Percentiles rank a stretch among this genome's conserved stretches.
Conservation (phyloP, 2,888 invertebrate genomes). For the Acanthoscelides obtectus region DNA sequence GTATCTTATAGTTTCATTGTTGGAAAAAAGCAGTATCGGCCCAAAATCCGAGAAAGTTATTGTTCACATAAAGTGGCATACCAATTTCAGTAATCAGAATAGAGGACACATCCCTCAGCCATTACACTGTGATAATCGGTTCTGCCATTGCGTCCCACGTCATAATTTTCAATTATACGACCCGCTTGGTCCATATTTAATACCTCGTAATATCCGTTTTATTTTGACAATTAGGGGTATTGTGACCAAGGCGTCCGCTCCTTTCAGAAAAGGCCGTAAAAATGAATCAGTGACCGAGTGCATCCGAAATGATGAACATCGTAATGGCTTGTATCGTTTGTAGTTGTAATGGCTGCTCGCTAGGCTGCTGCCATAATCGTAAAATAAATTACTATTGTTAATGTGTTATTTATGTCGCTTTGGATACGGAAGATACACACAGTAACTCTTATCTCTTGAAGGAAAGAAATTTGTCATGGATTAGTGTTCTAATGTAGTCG, state of each 20-base stretch:
- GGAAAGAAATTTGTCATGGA: not conserved
- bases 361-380: not conserved
- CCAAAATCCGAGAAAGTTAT: too few relatives aligned
- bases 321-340: constrained; percentile 14
- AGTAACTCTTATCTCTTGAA: not conserved
- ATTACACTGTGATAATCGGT: too few relatives aligned
- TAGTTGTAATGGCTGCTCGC: not conserved
- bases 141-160: not conserved
- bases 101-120: not conserved
- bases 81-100: not conserved
- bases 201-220: not conserved
- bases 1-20: too few relatives aligned
- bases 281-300: constrained; percentile 16
- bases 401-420: not conserved
- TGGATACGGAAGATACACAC: not conserved
- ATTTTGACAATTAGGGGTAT: constrained; percentile 30
- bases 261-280: constrained; percentile 17
- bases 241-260: constrained; percentile 27
- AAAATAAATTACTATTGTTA: not conserved
- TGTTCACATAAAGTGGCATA: too few relatives aligned
- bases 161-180: not conserved
- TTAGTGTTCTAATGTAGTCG: not conserved
- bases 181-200: not conserved
- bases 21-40: too few relatives aligned
- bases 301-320: constrained; percentile 14